Percentiles rank a stretch among this genome's conserved stretches.
Conservation (phyloP, 2,888 invertebrate genomes). For the Chesias legatella region DNA sequence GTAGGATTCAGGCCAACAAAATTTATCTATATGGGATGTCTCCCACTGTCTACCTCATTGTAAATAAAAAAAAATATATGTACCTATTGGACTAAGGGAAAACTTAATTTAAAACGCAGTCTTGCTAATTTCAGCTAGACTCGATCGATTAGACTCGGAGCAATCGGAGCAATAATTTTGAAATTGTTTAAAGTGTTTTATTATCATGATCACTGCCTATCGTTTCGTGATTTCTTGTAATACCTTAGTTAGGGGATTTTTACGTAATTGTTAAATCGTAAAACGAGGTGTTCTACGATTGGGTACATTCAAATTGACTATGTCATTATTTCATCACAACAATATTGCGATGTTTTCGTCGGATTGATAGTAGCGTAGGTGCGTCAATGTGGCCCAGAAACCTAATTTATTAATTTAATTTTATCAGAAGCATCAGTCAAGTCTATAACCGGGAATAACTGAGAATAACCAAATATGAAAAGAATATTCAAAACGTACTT, state of each 20-base stretch:
- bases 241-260: conserved; percentile 40
- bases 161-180: conserved; percentile 71
- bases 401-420: too few species aligned
- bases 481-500: too few species aligned
- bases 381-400: too few species aligned
- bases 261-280: conserved; percentile 32
- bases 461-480: too few species aligned
- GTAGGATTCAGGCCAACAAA: conserved; percentile 58
- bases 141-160: conserved; percentile 48
- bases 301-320: conserved; percentile 8
- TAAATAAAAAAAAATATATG: conserved; percentile 58
- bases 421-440: too few species aligned
- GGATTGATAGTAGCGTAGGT: too few species aligned
- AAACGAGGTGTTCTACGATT: conserved; percentile 15
- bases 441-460: too few species aligned
- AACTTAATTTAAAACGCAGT: conserved; percentile 37
- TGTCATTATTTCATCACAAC: too few species aligned
- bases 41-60: conserved; percentile 77
- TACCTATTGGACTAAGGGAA: conserved; percentile 60
- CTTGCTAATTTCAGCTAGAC: conserved; percentile 48
- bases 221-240: conserved; percentile 32
- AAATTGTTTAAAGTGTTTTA: conserved; percentile 33
- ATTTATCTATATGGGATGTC: conserved; percentile 53
- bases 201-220: conserved; percentile 28
- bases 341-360: too few species aligned